A percentile compares a stretch with the other conserved stretches of the same genome.
phyloP scores from a whole-genome alignment of 1,140 invertebrate genomes.

The Physella acuta region DNA sequence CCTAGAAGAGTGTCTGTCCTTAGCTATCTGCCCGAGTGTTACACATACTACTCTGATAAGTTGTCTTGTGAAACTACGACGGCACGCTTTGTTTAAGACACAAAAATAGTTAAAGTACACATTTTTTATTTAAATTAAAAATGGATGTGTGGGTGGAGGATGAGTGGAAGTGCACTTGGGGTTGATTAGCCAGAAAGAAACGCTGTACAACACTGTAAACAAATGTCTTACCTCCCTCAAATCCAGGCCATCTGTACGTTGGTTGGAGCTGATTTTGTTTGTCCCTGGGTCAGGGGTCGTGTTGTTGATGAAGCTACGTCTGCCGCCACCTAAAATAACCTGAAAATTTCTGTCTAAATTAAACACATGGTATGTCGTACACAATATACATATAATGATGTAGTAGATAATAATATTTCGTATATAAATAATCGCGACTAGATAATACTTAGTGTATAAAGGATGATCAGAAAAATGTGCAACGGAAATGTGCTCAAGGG shows the following conservation, averaged over 20 bases:
- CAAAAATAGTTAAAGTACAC: too few relatives aligned
- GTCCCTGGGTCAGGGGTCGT: constrained; percentile 45
- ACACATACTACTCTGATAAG: too few relatives aligned
- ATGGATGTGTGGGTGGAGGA: too few relatives aligned
- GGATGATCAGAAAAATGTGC: neutral
- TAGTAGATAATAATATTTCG: neutral
- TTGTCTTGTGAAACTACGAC: too few relatives aligned
- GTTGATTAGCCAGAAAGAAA: too few relatives aligned
- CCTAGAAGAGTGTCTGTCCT: too few relatives aligned
- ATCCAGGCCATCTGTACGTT: constrained; percentile 35
- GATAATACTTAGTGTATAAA: neutral
- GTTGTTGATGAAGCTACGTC: constrained; percentile 40
- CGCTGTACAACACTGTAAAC: too few relatives aligned
- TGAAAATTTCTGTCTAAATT: constrained; percentile 34
- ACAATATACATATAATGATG: too few relatives aligned
- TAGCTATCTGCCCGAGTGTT: too few relatives aligned
- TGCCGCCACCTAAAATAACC: constrained; percentile 54
- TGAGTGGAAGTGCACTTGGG: too few relatives aligned
- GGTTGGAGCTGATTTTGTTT: constrained; percentile 22
- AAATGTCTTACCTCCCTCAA: constrained; percentile 32
- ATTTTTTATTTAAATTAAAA: too few relatives aligned
- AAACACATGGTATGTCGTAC: neutral
- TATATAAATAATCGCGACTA: neutral
- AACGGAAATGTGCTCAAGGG: neutral
- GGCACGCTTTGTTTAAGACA: too few relatives aligned